phyloP scores from a whole-genome alignment of 1,140 invertebrate species.

The Drosophila rufa region DNA sequence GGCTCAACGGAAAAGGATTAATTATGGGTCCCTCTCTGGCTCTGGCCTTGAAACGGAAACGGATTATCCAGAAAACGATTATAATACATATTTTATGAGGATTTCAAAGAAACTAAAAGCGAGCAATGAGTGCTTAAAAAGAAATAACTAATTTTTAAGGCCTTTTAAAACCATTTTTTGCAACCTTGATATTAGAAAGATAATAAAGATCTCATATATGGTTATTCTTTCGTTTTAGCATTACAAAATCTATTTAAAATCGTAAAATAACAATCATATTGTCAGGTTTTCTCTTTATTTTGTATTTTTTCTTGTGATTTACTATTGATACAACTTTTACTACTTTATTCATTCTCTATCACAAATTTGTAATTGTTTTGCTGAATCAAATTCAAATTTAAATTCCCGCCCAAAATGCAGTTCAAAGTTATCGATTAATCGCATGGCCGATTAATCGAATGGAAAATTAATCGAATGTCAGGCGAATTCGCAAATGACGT shows the following conservation, averaged over 20 bases:
- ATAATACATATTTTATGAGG: not conserved
- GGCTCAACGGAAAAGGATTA: conserved; percentile 39
- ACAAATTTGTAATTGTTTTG: no score
- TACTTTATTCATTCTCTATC: not conserved
- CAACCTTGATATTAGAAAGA: no score
- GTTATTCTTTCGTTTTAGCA: no score
- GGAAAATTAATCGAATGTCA: no score
- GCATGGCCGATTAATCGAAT: conserved; percentile 4
- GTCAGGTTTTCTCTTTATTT: not conserved
- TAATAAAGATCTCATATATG: no score
- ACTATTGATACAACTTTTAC: no score
- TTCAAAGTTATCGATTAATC: conserved; percentile 1
- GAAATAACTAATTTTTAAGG: no score
- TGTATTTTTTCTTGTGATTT: not conserved
- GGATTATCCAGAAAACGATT: not conserved
- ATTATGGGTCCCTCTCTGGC: no score
- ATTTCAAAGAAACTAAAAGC: not conserved
- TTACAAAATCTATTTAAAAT: no score
- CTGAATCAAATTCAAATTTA: not conserved
- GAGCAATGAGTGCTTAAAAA: not conserved
- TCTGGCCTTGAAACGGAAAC: not conserved
- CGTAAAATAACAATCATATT: no score
- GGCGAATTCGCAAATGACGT: no score
- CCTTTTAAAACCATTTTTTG: no score
- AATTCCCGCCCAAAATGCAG: conserved; percentile 6